Evolutionary conservation across 2,888 invertebrate genomes (phyloP).

Genomic region (Camptogramma bilineatum): DNA sequence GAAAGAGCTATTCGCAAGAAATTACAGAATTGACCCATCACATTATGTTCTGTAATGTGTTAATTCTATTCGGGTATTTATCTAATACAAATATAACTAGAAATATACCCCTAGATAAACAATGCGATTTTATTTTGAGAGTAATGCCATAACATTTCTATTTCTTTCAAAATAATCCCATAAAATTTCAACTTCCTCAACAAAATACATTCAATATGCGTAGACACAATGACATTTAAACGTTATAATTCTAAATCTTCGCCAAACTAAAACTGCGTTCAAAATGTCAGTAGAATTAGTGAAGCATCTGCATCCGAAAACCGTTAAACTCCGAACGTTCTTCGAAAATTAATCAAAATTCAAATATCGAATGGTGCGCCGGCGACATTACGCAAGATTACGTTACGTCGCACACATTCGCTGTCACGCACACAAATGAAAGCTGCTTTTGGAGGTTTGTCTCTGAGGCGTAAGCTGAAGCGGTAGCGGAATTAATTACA

Average conservation of each 20-base stretch:
- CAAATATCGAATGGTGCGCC: slow-evolving; percentile 52
- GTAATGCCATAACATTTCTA: too few relatives aligned
- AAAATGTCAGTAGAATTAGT: slow-evolving; percentile 8
- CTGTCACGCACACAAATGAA: slow-evolving; percentile 58
- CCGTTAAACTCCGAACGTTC: slow-evolving; percentile 28
- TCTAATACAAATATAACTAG: too few relatives aligned
- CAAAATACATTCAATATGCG: too few relatives aligned
- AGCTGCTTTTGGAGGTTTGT: slow-evolving; percentile 58
- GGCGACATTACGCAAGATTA: slow-evolving; percentile 72
- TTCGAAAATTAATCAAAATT: slow-evolving; percentile 53
- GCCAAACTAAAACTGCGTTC: not conserved
- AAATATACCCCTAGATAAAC: too few relatives aligned
- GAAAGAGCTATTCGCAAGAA: too few relatives aligned
- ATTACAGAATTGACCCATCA: too few relatives aligned
- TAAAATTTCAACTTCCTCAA: too few relatives aligned
- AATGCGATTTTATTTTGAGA: too few relatives aligned
- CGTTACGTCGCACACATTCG: slow-evolving; percentile 61
- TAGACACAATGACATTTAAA: too few relatives aligned
- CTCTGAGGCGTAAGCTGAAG: slow-evolving; percentile 51
- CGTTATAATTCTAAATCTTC: not conserved
- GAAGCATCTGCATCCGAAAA: slow-evolving; percentile 23
- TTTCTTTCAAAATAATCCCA: too few relatives aligned
- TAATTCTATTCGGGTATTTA: too few relatives aligned
- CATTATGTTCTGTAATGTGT: too few relatives aligned
- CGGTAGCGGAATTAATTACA: slow-evolving; percentile 29